These are phyloP conservation scores for Lipotes vexillifer DNA, from an alignment of 2,113 vertebrate genomes.

Conservation along the genomic window DNA sequence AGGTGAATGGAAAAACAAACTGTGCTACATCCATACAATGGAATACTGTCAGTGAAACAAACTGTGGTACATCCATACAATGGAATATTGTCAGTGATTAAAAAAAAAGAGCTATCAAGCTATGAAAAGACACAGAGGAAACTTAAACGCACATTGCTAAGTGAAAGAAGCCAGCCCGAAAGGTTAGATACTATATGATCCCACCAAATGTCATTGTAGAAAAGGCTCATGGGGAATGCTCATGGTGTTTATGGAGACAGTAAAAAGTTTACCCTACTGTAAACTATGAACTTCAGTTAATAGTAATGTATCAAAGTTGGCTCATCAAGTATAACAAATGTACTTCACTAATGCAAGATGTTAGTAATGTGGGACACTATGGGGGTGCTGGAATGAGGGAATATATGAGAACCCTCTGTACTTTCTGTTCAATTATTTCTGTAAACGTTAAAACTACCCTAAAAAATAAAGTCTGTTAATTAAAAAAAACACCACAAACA, in stretches of 20 bases:
- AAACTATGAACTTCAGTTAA: not conserved
- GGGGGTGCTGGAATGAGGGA: not conserved
- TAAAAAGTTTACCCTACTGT: not conserved
- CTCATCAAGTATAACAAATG: not conserved
- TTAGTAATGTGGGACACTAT: not conserved
- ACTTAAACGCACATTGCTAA: not conserved
- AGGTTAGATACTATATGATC: not conserved
- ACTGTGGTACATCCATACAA: not conserved
- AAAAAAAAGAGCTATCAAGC: not conserved
- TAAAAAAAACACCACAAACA: not conserved
- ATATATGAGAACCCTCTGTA: not conserved
- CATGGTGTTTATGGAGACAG: not conserved
- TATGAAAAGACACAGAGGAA: not conserved
- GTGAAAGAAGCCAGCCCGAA: not conserved
- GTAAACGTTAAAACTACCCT: slow-evolving; percentile 2
- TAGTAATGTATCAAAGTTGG: not conserved
- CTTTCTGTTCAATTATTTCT: not conserved
- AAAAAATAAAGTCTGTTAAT: slow-evolving; percentile 9
- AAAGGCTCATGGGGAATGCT: not conserved
- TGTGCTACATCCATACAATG: not conserved
- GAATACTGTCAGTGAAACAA: not conserved
- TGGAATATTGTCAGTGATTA: not conserved
- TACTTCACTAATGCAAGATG: not conserved
- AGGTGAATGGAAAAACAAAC: not conserved
- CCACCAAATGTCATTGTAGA: not conserved